Conservation (phyloP, 2,797 vertebrate genomes). For the Catamblyrhynchus diadema region DNA sequence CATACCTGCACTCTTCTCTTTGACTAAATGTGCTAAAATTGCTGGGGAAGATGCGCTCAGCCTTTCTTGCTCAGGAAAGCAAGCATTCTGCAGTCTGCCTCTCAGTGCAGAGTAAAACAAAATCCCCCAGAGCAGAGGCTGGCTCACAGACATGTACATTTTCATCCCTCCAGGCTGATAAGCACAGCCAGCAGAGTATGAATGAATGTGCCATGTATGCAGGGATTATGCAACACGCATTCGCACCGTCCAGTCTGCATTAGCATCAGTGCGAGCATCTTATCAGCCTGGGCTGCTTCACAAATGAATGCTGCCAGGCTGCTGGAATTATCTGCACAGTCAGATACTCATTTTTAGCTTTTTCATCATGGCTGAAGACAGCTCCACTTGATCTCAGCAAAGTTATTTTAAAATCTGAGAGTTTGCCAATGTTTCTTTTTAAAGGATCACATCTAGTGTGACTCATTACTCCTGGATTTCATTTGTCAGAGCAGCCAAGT, state of each 20-base stretch:
- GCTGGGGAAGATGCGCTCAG: background rate
- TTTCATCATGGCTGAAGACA: conserved; percentile 62
- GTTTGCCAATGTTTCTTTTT: conserved; percentile 67
- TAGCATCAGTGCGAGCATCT: background rate
- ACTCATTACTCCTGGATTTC: conserved; percentile 65
- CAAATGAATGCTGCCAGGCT: conserved; percentile 37
- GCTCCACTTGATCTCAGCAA: conserved; percentile 55
- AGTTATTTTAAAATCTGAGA: conserved; percentile 70
- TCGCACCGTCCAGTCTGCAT: background rate
- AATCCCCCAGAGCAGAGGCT: background rate
- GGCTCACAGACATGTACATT: background rate
- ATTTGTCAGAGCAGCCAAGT: conserved; percentile 61
- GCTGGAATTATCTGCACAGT: conserved; percentile 47
- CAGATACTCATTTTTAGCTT: conserved; percentile 57
- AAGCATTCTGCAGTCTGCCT: background rate
- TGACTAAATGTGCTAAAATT: background rate
- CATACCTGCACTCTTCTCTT: background rate
- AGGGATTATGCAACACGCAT: background rate
- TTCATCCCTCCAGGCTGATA: conserved; percentile 6
- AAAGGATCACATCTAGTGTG: conserved; percentile 60
- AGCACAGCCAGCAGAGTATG: background rate
- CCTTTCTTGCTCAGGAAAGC: background rate
- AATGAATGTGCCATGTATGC: background rate
- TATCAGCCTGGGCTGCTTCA: background rate
- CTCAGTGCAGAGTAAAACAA: background rate